These are phyloP conservation scores for Standfussiana lucernea DNA, from an alignment of 2,888 invertebrate genomes.

Conservation along the genomic window DNA sequence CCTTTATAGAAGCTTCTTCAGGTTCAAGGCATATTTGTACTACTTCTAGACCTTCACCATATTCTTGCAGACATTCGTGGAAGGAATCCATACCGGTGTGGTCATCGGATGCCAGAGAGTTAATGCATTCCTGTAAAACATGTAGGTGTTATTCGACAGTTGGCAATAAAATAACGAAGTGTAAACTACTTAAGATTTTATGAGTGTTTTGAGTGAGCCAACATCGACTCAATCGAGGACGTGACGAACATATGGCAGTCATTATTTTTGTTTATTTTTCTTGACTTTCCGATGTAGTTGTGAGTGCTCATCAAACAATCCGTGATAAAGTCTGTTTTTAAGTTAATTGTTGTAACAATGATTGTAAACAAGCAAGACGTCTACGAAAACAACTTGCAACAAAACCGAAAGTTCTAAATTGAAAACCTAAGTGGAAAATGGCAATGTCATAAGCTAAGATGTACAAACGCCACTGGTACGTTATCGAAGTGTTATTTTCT, in stretches of 20 bases:
- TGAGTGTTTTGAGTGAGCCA: constrained; percentile 45
- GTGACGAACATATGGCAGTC: constrained; percentile 35
- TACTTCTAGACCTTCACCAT: constrained; percentile 91
- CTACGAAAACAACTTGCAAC: neutral
- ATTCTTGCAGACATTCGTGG: constrained; percentile 92
- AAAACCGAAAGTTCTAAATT: neutral
- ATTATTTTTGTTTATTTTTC: constrained; percentile 44
- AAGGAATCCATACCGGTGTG: constrained; percentile 92
- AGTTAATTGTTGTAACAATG: constrained; percentile 2
- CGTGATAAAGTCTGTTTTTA: neutral
- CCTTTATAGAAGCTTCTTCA: constrained; percentile 90
- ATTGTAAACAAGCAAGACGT: neutral
- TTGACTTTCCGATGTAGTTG: constrained; percentile 20
- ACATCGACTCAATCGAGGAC: constrained; percentile 22
- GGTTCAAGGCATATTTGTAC: constrained; percentile 92
- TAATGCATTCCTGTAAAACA: constrained; percentile 87
- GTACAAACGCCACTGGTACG: neutral
- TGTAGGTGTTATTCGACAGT: constrained; percentile 45
- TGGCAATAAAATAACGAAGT: constrained; percentile 45
- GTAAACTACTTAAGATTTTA: constrained; percentile 56
- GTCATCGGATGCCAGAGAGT: constrained; percentile 91
- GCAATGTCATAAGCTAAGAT: neutral
- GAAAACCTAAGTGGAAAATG: neutral
- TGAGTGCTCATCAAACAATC: constrained; percentile 28
- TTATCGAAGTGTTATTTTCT: neutral